Evolutionary conservation across 2,113 vertebrate genomes (phyloP).

Genomic region (Saccopteryx leptura): DNA sequence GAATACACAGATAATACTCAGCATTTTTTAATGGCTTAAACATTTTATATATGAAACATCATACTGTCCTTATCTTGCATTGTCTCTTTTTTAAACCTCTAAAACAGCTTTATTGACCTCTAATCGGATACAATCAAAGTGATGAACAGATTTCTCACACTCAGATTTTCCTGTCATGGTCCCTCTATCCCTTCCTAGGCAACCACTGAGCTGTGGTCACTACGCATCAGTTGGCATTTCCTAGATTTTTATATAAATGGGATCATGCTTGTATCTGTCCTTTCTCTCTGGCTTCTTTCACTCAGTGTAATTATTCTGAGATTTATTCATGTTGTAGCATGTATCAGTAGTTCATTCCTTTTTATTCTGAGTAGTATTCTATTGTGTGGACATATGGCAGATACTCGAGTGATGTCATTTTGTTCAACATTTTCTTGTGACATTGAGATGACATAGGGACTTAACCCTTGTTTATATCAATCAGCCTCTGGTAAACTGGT

Average conservation of each 20-base stretch:
- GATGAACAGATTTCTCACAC: not conserved
- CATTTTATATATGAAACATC: no score
- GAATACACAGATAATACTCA: not conserved
- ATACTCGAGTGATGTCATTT: not conserved
- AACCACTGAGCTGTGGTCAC: not conserved
- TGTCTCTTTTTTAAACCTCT: not conserved
- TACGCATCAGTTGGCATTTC: not conserved
- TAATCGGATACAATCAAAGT: not conserved
- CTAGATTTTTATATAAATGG: not conserved
- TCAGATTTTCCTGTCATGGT: not conserved
- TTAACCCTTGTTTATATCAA: no score
- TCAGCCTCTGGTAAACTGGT: not conserved
- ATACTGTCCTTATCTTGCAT: not conserved
- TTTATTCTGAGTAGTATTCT: not conserved
- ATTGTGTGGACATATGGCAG: not conserved
- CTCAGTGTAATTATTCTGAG: not conserved
- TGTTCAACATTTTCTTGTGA: not conserved
- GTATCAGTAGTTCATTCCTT: not conserved
- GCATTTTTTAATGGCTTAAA: fast-evolving
- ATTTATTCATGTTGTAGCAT: not conserved
- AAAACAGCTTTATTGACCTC: not conserved
- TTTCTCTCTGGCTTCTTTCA: not conserved
- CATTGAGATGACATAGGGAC: not conserved
- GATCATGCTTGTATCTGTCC: not conserved
- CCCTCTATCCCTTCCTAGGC: not conserved